Evolutionary conservation across 37 sponge, comb jelly and placozoan genomes (phyloP), one percentile per base, ranked within the genome.

Genomic region (Ianthella basta): DNA sequence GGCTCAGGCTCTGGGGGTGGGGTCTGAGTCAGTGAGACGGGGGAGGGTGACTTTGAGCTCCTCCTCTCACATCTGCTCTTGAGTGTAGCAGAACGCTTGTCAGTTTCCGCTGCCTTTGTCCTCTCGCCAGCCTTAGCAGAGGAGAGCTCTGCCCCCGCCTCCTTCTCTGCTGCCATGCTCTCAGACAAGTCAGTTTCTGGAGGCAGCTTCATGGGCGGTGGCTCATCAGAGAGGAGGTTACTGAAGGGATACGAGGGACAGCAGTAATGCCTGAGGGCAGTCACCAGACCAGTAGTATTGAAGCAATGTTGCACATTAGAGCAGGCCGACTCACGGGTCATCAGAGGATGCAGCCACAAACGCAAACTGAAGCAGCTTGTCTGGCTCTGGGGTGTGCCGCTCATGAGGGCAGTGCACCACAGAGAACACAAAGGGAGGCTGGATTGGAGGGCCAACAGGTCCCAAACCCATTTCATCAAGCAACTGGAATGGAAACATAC

Each of bases 281-380:
- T 8, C 3, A 44, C 50, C 50, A 44, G 6, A 44, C n/a, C n/a
- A n/a, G n/a, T n/a, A n/a, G n/a, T n/a, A n/a, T n/a, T n/a, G n/a
- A n/a, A n/a, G n/a, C n/a, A n/a, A n/a, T n/a, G n/a, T n/a, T 44
- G 50, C 50, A 44, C 50, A 44, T 3, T 8, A 10, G 50, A 27
- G n/a, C n/a, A n/a, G n/a, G n/a, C n/a, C n/a, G n/a, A 87, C 93
- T 90, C 74, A 95, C 94, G 90, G 92, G 79, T 94, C 97, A 82
- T 92, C 95, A 40, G 87, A 67, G 8, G 92, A 89, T 25, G 93
- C 35, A 23, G 87, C 87, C 50, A 97, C 87, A 59, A 92, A 97
- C 1, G 25, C 64, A 55, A 89, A 97, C n/a, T 84, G 82, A 0
- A 34, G 40, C 39, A 67, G 80, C 4, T 15, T 56, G 3, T 64